These are phyloP conservation scores for Habroteleia sp. DNA, from an alignment of 2,888 invertebrate genomes.

Conservation along the genomic window DNA sequence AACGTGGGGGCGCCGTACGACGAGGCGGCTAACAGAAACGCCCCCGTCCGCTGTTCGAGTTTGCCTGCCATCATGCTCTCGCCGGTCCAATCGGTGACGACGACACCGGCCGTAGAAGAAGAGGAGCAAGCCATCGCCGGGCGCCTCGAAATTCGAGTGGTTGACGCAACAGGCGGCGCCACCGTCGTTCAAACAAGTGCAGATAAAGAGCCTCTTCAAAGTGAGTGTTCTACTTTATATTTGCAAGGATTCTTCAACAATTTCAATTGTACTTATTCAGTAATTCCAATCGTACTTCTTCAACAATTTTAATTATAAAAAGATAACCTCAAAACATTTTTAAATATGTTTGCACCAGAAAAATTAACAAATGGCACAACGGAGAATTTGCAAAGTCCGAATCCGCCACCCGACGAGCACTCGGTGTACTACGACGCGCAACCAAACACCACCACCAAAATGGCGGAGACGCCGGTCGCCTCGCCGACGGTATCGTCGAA, in stretches of 20 bases:
- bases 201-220: slow-evolving; percentile 78
- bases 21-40: slow-evolving; percentile 71
- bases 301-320: too few species aligned
- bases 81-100: slow-evolving; percentile 66
- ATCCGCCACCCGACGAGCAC: slow-evolving; percentile 87
- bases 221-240: too few species aligned
- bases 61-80: slow-evolving; percentile 77
- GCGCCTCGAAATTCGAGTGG: slow-evolving; percentile 90
- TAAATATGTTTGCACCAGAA: too few species aligned
- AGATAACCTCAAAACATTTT: too few species aligned
- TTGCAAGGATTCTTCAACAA: too few species aligned
- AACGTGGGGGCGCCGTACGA: slow-evolving; percentile 86
- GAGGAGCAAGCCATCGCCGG: slow-evolving; percentile 87
- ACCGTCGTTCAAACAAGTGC: slow-evolving; percentile 79
- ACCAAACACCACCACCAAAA: slow-evolving; percentile 80
- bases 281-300: too few species aligned
- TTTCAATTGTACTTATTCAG: too few species aligned
- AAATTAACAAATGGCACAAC: slow-evolving; percentile 78
- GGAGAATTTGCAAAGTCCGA: slow-evolving; percentile 80
- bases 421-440: slow-evolving; percentile 92
- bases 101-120: slow-evolving; percentile 77
- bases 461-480: slow-evolving; percentile 68
- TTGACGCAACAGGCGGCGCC: slow-evolving; percentile 77
- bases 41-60: slow-evolving; percentile 75
- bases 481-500: slow-evolving; percentile 69